A percentile compares a stretch with the other conserved stretches of the same genome.
phyloP scores from a whole-genome alignment of 1,140 invertebrate genomes.

The Neodiprion virginianus region DNA sequence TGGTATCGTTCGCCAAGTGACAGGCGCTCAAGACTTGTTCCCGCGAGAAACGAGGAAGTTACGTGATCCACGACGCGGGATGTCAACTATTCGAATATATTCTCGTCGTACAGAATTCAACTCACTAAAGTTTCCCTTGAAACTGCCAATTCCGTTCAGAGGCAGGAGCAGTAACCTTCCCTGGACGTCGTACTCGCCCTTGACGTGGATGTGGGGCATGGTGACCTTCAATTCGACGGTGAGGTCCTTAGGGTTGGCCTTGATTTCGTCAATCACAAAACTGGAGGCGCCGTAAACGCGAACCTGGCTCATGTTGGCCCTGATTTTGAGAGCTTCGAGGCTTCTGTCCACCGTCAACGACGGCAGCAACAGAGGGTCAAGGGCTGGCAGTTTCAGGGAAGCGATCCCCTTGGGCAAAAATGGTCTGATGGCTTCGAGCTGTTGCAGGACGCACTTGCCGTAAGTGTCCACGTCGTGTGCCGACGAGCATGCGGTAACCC shows the following conservation, averaged over 20 bases:
- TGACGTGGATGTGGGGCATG: conserved; percentile 66
- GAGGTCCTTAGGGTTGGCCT: conserved; percentile 68
- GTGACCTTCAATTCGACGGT: conserved; percentile 64
- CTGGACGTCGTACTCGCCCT: conserved; percentile 72
- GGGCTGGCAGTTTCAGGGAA: conserved; percentile 67
- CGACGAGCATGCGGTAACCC: conserved; percentile 46
- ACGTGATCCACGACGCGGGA: too few species aligned
- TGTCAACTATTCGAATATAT: too few species aligned
- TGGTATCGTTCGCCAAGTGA: too few species aligned
- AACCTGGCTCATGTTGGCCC: conserved; percentile 71
- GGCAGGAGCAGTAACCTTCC: conserved; percentile 71
- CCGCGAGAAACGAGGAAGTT: too few species aligned
- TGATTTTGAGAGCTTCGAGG: conserved; percentile 69
- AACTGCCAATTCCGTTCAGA: conserved; percentile 69
- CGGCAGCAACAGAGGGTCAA: conserved; percentile 71
- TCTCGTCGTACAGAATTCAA: conserved; percentile 30
- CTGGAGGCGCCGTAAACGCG: conserved; percentile 67
- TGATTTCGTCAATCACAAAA: conserved; percentile 70
- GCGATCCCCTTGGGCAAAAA: conserved; percentile 69
- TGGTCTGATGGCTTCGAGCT: conserved; percentile 65
- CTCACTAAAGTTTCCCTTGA: conserved; percentile 77
- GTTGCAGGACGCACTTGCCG: conserved; percentile 66
- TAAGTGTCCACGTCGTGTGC: conserved; percentile 49
- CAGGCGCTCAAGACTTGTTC: too few species aligned
- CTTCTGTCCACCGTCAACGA: conserved; percentile 70